phyloP scores from a whole-genome alignment of 2,797 vertebrate genomes.

The Coracias cyanogaster region DNA sequence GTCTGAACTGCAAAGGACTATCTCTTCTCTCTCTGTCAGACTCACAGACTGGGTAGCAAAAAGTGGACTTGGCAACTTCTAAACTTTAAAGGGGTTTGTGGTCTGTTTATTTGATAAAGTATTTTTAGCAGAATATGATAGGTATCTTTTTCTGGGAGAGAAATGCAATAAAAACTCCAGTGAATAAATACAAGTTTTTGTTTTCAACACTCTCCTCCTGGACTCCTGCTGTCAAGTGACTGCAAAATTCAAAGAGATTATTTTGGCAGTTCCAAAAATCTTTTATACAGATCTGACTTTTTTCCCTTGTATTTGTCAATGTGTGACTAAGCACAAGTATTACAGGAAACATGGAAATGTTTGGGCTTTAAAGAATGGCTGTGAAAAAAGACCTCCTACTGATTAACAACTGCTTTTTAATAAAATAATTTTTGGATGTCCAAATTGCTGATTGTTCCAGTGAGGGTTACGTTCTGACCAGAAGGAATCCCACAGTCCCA shows the following conservation, averaged over 20 bases:
- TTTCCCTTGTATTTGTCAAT: constrained; percentile 54
- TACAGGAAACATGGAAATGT: constrained; percentile 66
- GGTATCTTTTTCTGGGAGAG: background rate
- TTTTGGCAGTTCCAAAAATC: constrained; percentile 10
- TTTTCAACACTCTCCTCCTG: constrained; percentile 47
- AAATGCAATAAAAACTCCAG: background rate
- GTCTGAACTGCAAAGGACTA: background rate
- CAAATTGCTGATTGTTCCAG: constrained; percentile 66
- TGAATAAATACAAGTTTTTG: constrained; percentile 40
- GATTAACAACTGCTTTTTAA: constrained; percentile 63
- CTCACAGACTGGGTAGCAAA: background rate
- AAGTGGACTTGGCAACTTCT: background rate
- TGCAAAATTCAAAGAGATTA: constrained; percentile 44
- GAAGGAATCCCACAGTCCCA: constrained; percentile 36
- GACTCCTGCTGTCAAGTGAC: constrained; percentile 36
- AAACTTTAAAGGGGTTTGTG: background rate
- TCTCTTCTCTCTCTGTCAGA: background rate
- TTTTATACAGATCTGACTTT: constrained; percentile 41
- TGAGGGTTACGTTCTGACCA: constrained; percentile 53
- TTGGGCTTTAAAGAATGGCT: constrained; percentile 46
- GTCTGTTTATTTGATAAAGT: background rate
- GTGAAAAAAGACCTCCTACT: constrained; percentile 63
- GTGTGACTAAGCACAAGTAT: constrained; percentile 65
- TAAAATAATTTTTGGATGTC: constrained; percentile 49
- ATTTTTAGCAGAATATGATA: background rate